These are phyloP conservation scores for Carpatolechia fugitivella DNA, from an alignment of 2,888 invertebrate species.

Conservation along the genomic window DNA sequence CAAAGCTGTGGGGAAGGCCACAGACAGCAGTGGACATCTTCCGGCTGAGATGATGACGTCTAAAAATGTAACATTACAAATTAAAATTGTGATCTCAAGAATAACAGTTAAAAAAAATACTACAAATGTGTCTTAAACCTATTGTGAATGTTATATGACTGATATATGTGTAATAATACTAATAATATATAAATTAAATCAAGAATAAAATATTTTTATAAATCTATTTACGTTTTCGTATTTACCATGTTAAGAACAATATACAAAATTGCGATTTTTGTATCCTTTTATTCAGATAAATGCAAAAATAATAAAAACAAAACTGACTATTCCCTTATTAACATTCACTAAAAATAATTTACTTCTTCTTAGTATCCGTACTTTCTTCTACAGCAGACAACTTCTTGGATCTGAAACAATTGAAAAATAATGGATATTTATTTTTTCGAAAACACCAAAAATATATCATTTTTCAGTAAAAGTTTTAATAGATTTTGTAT, in stretches of 20 bases:
- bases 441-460: no score
- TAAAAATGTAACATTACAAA: background rate
- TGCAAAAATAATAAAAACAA: slow-evolving; percentile 29
- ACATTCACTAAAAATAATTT: slow-evolving; percentile 30
- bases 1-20: no score
- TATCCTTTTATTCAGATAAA: slow-evolving; percentile 39
- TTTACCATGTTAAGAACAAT: background rate
- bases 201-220: slow-evolving; percentile 4
- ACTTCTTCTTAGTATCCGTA: slow-evolving; percentile 43
- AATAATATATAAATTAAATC: no score
- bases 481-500: no score
- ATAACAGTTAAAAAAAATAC: background rate
- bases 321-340: slow-evolving; percentile 22
- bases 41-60: no score
- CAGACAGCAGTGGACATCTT: no score
- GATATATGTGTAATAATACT: no score
- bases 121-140: slow-evolving; percentile 1
- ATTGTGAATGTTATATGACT: background rate
- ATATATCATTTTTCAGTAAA: no score
- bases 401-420: slow-evolving; percentile 52
- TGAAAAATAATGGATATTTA: no score
- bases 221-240: background rate
- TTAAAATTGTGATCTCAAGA: slow-evolving; percentile 5
- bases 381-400: slow-evolving; percentile 42
- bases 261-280: background rate